A percentile compares a stretch with the other conserved stretches of the same genome.
Evolutionary conservation across 2,888 invertebrate genomes (phyloP).

Genomic region (Erannis defoliaria): DNA sequence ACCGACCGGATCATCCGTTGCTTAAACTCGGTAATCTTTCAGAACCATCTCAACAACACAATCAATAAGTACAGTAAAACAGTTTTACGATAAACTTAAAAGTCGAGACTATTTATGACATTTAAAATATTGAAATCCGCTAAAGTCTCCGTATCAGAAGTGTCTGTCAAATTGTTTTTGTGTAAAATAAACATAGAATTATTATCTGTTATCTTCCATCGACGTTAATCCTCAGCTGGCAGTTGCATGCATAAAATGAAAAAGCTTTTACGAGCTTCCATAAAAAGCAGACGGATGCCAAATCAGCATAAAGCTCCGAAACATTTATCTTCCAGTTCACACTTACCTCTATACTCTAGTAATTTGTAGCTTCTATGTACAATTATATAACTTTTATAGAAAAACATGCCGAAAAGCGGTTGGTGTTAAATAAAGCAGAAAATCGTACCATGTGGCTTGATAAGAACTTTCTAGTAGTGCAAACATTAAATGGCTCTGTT

Average conservation of each 20-base stretch:
- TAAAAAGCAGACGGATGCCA: slow-evolving; percentile 38
- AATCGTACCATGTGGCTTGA: too few species aligned
- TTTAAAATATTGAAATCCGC: slow-evolving; percentile 44
- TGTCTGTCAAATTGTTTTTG: slow-evolving; percentile 48
- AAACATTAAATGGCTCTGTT: too few species aligned
- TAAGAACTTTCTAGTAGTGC: too few species aligned
- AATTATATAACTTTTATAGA: too few species aligned
- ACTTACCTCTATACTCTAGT: slow-evolving; percentile 5
- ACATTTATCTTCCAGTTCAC: slow-evolving; percentile 36
- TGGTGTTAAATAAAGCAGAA: too few species aligned
- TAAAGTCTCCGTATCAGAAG: slow-evolving; percentile 46
- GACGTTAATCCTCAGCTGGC: slow-evolving; percentile 53
- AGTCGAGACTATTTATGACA: slow-evolving; percentile 4
- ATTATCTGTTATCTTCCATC: slow-evolving; percentile 51
- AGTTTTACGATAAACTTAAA: slow-evolving; percentile 12
- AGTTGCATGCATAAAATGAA: slow-evolving; percentile 54
- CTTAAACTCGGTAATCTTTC: neutral
- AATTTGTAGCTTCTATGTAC: slow-evolving; percentile 1
- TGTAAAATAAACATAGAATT: slow-evolving; percentile 46
- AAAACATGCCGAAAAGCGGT: too few species aligned
- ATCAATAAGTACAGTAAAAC: too few species aligned
- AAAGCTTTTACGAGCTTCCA: slow-evolving; percentile 53
- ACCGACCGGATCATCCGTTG: too few species aligned
- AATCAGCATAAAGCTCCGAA: slow-evolving; percentile 42
- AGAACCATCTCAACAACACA: too few species aligned